phyloP scores from a whole-genome alignment of 2,113 vertebrate genomes.

The Megaptera novaeangliae region DNA sequence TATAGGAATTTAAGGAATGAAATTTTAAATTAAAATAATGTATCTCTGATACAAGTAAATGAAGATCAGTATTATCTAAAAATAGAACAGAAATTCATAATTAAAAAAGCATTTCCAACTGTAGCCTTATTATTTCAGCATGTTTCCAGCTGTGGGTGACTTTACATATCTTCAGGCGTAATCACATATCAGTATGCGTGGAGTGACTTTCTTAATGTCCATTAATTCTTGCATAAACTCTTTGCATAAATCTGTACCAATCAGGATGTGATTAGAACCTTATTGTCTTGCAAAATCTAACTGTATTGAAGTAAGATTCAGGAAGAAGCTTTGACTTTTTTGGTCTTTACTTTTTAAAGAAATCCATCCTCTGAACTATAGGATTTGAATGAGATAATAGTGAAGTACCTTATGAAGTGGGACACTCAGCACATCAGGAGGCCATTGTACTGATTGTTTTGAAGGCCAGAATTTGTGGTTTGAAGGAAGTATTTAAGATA shows the following conservation, averaged over 20 bases:
- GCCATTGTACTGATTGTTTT: neutral
- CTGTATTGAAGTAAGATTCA: neutral
- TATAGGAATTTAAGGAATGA: conserved; percentile 8
- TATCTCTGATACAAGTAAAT: conserved; percentile 28
- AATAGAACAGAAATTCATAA: conserved; percentile 55
- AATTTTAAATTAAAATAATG: conserved; percentile 56
- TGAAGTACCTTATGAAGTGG: neutral
- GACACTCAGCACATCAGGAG: neutral
- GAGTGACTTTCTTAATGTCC: conserved; percentile 29
- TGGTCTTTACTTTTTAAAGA: conserved; percentile 10
- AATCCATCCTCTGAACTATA: neutral
- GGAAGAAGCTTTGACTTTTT: conserved; percentile 41
- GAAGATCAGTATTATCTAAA: conserved; percentile 42
- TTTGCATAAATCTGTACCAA: conserved; percentile 56
- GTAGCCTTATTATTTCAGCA: conserved; percentile 40
- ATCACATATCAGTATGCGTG: conserved; percentile 39
- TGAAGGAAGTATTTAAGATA: conserved; percentile 12
- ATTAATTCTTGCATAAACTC: conserved; percentile 49
- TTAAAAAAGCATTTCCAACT: conserved; percentile 40
- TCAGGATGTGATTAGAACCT: conserved; percentile 42
- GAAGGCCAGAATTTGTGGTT: neutral
- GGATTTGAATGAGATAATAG: neutral
- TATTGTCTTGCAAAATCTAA: conserved; percentile 42
- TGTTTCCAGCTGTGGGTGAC: conserved; percentile 55
- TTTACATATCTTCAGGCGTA: conserved; percentile 49